These are phyloP conservation scores for Chelidonichthys spinosus DNA, from an alignment of 2,797 vertebrate species.

Conservation along the genomic window DNA sequence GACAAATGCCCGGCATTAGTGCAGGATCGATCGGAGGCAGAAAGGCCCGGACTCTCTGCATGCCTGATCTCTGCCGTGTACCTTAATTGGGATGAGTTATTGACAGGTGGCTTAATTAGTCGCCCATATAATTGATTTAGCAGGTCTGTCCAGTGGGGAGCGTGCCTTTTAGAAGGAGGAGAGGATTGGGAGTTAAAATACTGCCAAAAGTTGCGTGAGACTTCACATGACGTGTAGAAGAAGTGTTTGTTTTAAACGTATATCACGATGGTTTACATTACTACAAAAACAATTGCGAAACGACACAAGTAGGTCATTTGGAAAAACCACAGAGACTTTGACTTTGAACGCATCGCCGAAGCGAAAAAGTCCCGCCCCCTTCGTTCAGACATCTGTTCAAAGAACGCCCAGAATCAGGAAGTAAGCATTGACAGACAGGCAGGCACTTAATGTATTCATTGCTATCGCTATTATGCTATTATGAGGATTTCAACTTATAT, in stretches of 20 bases:
- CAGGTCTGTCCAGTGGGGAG: slow-evolving; percentile 18
- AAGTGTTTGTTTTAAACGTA: not conserved
- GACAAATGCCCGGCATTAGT: slow-evolving; percentile 65
- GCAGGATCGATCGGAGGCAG: slow-evolving; percentile 67
- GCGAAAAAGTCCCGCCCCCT: too few relatives aligned
- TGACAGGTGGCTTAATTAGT: slow-evolving; percentile 73
- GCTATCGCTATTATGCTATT: too few relatives aligned
- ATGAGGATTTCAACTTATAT: too few relatives aligned
- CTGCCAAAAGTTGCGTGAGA: slow-evolving; percentile 1
- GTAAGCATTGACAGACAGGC: too few relatives aligned
- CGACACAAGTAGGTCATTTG: too few relatives aligned
- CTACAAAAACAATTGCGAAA: not conserved
- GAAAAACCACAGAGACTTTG: too few relatives aligned
- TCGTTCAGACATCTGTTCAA: too few relatives aligned
- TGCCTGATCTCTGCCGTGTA: slow-evolving; percentile 57
- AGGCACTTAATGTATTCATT: too few relatives aligned
- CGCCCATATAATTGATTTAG: slow-evolving; percentile 63
- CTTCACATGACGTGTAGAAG: not conserved
- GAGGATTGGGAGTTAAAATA: slow-evolving; percentile 24
- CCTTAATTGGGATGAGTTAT: slow-evolving; percentile 81
- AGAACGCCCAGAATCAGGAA: too few relatives aligned
- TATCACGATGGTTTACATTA: not conserved
- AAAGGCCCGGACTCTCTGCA: slow-evolving; percentile 31
- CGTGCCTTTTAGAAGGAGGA: slow-evolving; percentile 8
- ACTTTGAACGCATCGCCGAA: too few relatives aligned